Conservation (phyloP, 2,113 vertebrate genomes). For the Passer montanus region DNA sequence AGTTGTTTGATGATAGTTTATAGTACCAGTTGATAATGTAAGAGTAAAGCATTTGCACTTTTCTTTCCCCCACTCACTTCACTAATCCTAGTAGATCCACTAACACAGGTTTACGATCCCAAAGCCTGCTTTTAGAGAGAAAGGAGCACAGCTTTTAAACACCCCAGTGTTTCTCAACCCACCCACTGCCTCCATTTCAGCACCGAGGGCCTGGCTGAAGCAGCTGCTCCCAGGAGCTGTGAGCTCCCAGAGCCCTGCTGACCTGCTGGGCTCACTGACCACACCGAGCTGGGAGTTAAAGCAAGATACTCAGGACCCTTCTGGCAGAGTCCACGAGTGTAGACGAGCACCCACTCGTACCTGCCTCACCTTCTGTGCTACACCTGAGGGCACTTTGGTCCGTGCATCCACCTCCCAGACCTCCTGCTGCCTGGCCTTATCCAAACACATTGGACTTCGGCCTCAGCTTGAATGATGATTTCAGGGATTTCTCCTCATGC, state of each 20-base stretch:
- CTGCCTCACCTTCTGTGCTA: neutral
- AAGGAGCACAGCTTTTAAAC: neutral
- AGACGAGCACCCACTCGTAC: neutral
- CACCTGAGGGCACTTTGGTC: neutral
- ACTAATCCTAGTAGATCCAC: neutral
- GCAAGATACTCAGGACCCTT: neutral
- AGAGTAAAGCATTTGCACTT: neutral
- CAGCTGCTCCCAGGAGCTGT: neutral
- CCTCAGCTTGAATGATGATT: conserved; percentile 83
- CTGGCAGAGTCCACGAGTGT: neutral
- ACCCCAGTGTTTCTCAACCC: neutral
- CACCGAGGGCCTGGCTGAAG: rapidly evolving
- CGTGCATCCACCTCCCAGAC: neutral
- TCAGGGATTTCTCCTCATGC: conserved; percentile 78
- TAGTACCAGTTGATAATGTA: neutral
- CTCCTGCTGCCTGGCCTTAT: conserved; percentile 54
- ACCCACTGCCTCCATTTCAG: neutral
- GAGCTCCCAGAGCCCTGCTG: neutral
- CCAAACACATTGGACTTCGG: conserved; percentile 94
- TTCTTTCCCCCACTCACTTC: neutral
- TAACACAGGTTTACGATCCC: neutral
- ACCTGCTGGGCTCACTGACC: neutral
- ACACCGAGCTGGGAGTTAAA: neutral
- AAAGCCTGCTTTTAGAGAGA: neutral
- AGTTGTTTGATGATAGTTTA: neutral